Conservation (phyloP, 35 echinoderm and acorn worm species). For the Strongylocentrotus purpuratus region DNA sequence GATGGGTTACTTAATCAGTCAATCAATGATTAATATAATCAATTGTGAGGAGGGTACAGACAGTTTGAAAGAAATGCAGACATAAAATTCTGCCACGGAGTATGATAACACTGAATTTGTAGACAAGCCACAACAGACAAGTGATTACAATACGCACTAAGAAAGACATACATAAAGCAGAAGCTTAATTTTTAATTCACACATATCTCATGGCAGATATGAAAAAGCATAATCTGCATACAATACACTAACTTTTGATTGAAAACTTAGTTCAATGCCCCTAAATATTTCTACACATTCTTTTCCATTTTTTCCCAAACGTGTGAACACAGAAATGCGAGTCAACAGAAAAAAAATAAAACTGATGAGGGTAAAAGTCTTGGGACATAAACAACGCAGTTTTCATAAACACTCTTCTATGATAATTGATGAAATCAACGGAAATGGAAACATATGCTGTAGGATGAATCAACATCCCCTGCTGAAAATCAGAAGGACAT, state of each 20-base stretch:
- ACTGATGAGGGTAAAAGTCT: no score
- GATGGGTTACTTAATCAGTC: neutral
- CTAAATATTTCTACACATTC: no score
- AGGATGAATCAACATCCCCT: neutral
- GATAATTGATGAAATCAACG: neutral
- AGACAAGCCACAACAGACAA: neutral
- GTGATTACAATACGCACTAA: neutral
- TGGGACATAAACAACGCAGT: no score
- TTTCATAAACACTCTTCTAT: no score
- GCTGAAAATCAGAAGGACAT: neutral
- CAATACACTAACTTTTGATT: no score
- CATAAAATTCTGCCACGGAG: neutral
- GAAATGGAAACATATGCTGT: neutral
- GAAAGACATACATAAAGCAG: neutral
- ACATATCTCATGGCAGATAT: no score
- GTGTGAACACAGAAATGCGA: no score
- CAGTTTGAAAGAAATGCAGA: neutral
- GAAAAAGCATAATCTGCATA: no score
- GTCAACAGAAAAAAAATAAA: no score
- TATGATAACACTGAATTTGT: neutral
- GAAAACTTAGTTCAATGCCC: no score
- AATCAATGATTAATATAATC: neutral
- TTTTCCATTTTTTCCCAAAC: no score
- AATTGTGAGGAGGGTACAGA: neutral
- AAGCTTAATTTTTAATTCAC: no score